These are phyloP conservation scores for Sebastes diaconus DNA, from an alignment of 2,797 vertebrate species.

Conservation along the genomic window DNA sequence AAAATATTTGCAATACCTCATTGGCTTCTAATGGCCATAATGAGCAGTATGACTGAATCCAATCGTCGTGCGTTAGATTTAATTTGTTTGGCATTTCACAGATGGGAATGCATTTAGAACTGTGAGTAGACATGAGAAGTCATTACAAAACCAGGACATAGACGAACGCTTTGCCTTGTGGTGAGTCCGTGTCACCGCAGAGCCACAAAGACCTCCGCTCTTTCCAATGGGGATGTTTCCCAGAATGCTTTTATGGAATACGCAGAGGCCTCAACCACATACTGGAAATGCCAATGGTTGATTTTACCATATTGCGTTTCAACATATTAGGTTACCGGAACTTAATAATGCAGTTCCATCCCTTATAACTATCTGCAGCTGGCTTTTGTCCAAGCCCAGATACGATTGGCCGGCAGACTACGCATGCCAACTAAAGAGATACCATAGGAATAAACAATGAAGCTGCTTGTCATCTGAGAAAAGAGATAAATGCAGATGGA, in stretches of 20 bases:
- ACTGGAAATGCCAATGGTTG: slow-evolving; percentile 75
- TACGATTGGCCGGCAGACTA: slow-evolving; percentile 62
- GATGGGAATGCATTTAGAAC: slow-evolving; percentile 80
- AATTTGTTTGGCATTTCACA: slow-evolving; percentile 86
- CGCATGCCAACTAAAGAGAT: slow-evolving; percentile 58
- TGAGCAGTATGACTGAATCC: slow-evolving; percentile 82
- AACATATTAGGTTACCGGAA: slow-evolving; percentile 76
- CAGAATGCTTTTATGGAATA: slow-evolving; percentile 74
- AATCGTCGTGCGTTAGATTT: slow-evolving; percentile 81
- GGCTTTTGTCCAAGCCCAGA: slow-evolving; percentile 72
- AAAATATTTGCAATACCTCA: slow-evolving; percentile 86
- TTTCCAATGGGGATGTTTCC: slow-evolving; percentile 66
- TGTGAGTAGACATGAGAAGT: slow-evolving; percentile 75
- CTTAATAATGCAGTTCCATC: slow-evolving; percentile 79
- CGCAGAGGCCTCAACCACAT: slow-evolving; percentile 63
- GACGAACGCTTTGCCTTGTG: slow-evolving; percentile 65
- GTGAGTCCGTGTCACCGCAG: slow-evolving; percentile 65
- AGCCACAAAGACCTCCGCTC: slow-evolving; percentile 66
- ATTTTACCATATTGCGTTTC: slow-evolving; percentile 78
- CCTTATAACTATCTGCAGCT: slow-evolving; percentile 73
- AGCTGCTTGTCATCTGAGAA: slow-evolving; percentile 56
- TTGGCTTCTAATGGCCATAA: slow-evolving; percentile 84
- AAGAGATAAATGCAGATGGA: slow-evolving; percentile 38
- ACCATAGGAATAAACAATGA: slow-evolving; percentile 68
- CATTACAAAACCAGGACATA: slow-evolving; percentile 75